phyloP scores from a whole-genome alignment of 2,888 invertebrate genomes.

The Drosophila mimica region DNA sequence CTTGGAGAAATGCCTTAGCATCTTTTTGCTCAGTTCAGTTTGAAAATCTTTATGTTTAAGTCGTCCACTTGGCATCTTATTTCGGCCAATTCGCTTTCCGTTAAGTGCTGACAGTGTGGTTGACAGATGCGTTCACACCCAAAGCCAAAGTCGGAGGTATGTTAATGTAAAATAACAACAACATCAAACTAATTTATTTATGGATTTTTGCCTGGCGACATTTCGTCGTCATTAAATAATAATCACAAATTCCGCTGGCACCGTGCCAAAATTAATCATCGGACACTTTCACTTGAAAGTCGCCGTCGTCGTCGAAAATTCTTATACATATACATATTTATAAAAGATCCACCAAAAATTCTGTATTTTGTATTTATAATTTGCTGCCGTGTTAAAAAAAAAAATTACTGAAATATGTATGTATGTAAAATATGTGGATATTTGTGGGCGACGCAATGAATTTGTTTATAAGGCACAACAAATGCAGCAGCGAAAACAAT shows the following conservation, averaged over 20 bases:
- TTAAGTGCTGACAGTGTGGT: conserved; percentile 45
- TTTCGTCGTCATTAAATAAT: conserved; percentile 79
- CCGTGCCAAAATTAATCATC: conserved; percentile 82
- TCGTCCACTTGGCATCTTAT: conserved; percentile 8
- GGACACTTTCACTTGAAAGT: conserved; percentile 83
- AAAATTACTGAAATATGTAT: conserved; percentile 27
- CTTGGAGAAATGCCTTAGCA: no score
- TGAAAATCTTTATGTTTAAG: background rate
- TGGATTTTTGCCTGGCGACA: conserved; percentile 64
- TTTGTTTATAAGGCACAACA: conserved; percentile 36
- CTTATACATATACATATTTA: conserved; percentile 1
- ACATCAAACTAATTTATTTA: conserved; percentile 61
- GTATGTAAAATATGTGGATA: conserved; percentile 47
- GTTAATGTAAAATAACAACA: conserved; percentile 62
- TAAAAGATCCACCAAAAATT: conserved; percentile 3
- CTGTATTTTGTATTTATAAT: conserved; percentile 27
- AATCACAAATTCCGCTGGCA: conserved; percentile 81
- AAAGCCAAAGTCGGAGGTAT: conserved; percentile 51
- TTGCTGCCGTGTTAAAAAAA: conserved; percentile 65
- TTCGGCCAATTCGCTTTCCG: conserved; percentile 2
- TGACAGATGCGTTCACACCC: conserved; percentile 51
- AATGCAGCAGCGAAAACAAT: conserved; percentile 37
- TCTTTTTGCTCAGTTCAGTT: background rate
- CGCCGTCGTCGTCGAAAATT: conserved; percentile 20
- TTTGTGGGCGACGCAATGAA: conserved; percentile 55